Evolutionary conservation across 2,888 invertebrate species (phyloP).

Genomic region (Nycteola revayana): DNA sequence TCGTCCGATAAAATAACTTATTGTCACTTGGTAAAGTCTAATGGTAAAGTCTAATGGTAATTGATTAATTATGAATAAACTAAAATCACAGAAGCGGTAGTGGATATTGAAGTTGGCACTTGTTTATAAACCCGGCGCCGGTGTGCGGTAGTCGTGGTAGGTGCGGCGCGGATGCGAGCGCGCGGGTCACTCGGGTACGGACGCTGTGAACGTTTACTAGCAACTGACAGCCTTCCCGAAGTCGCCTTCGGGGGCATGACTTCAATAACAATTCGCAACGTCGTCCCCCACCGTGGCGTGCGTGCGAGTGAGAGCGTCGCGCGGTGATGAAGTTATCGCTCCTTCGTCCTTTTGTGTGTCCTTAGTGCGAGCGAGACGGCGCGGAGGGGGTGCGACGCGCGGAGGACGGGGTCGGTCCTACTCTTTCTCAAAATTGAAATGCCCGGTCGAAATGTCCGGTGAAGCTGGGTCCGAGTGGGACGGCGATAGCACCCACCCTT

Average conservation of each 20-base stretch:
- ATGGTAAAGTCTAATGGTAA: constrained; percentile 28
- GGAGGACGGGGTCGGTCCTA: constrained; percentile 72
- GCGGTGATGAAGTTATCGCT: constrained; percentile 82
- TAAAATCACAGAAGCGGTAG: constrained; percentile 59
- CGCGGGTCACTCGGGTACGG: constrained; percentile 70
- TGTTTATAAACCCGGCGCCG: constrained; percentile 57
- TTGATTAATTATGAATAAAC: constrained; percentile 35
- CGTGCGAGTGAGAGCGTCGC: constrained; percentile 75
- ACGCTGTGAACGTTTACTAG: constrained; percentile 78
- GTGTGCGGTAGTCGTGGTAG: constrained; percentile 54
- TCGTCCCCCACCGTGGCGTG: constrained; percentile 78
- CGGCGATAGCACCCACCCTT: constrained; percentile 80
- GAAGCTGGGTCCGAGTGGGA: constrained; percentile 82
- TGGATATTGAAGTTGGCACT: constrained; percentile 59
- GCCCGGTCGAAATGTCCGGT: constrained; percentile 83
- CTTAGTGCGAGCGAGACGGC: constrained; percentile 73
- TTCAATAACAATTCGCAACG: constrained; percentile 83
- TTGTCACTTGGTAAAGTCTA: constrained; percentile 48
- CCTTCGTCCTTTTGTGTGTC: constrained; percentile 83
- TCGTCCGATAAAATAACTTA: constrained; percentile 41
- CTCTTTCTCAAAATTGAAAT: constrained; percentile 83
- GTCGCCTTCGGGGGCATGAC: constrained; percentile 82
- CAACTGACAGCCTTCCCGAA: constrained; percentile 82
- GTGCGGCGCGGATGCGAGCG: constrained; percentile 53
- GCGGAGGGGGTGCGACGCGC: constrained; percentile 51